Percentiles rank a stretch among this genome's conserved stretches.
Conservation (phyloP, 2,888 invertebrate genomes). For the Drosophila greeni region DNA sequence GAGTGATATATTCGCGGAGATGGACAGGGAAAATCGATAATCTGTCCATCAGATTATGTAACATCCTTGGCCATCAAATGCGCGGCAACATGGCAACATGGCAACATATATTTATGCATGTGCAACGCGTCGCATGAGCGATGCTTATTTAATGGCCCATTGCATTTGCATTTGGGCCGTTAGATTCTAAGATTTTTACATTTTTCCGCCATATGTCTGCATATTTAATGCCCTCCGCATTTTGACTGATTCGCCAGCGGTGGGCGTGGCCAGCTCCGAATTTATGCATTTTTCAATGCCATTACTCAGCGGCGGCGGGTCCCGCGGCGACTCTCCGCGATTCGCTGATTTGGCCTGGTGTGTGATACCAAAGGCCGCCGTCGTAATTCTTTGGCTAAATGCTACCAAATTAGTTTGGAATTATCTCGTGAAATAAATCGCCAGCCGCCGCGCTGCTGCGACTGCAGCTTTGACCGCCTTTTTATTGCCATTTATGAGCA, state of each 20-base stretch:
- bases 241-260: slow-evolving; percentile 58
- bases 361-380: slow-evolving; percentile 9
- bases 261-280: slow-evolving; percentile 52
- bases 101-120: slow-evolving; percentile 36
- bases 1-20: slow-evolving; percentile 42
- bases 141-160: slow-evolving; percentile 41
- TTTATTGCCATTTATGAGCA: slow-evolving; percentile 69
- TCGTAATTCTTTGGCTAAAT: slow-evolving; percentile 65
- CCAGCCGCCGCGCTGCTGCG: slow-evolving; percentile 9
- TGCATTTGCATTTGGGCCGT: slow-evolving; percentile 41
- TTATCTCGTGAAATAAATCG: slow-evolving; percentile 71
- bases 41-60: slow-evolving; percentile 36
- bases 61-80: slow-evolving; percentile 36
- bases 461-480: slow-evolving; percentile 50
- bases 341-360: slow-evolving; percentile 3
- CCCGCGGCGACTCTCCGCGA: slow-evolving; percentile 33
- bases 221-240: slow-evolving; percentile 38
- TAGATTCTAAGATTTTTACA: slow-evolving; percentile 36
- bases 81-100: no score
- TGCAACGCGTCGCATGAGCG: slow-evolving; percentile 44
- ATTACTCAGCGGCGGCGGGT: slow-evolving; percentile 61
- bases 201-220: slow-evolving; percentile 40
- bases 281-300: slow-evolving; percentile 72
- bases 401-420: slow-evolving; percentile 72
- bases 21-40: slow-evolving; percentile 35